Evolutionary conservation across 1,140 invertebrate species (phyloP).

Genomic region (Berghia stephanieae): DNA sequence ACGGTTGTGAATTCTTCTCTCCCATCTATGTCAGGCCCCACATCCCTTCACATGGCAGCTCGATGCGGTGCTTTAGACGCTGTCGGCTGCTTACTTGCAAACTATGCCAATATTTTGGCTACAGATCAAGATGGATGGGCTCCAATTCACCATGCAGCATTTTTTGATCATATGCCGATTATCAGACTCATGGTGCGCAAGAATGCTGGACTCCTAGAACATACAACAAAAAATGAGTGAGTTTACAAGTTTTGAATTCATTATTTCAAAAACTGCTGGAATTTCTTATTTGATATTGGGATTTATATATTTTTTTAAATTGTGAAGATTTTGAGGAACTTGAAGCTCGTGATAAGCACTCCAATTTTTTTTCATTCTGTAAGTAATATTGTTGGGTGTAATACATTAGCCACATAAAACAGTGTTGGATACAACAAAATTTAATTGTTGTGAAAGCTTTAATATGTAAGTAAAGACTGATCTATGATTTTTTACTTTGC

Average conservation of each 20-base stretch:
- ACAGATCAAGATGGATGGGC: conserved; percentile 66
- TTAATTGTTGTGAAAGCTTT: no score
- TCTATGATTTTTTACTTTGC: conserved; percentile 36
- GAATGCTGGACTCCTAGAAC: conserved; percentile 58
- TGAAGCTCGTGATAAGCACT: no score
- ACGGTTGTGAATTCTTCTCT: neutral
- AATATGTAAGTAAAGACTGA: no score
- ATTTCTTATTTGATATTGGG: no score
- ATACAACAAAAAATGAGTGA: conserved; percentile 63
- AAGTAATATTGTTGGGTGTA: no score
- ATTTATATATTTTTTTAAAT: no score
- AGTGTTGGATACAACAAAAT: no score
- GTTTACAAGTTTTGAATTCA: conserved; percentile 26
- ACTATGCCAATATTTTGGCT: conserved; percentile 60
- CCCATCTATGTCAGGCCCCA: conserved; percentile 58
- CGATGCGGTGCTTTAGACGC: conserved; percentile 63
- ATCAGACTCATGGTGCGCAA: conserved; percentile 60
- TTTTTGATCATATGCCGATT: conserved; percentile 62
- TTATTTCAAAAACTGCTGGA: no score
- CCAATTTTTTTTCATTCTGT: no score
- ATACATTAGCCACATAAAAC: no score
- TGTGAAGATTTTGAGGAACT: no score
- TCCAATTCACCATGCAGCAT: conserved; percentile 65
- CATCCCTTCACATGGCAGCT: conserved; percentile 64
- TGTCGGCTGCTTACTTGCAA: conserved; percentile 60